Conservation (phyloP, 1,140 invertebrate species). For the Steinernema khuongi region DNA sequence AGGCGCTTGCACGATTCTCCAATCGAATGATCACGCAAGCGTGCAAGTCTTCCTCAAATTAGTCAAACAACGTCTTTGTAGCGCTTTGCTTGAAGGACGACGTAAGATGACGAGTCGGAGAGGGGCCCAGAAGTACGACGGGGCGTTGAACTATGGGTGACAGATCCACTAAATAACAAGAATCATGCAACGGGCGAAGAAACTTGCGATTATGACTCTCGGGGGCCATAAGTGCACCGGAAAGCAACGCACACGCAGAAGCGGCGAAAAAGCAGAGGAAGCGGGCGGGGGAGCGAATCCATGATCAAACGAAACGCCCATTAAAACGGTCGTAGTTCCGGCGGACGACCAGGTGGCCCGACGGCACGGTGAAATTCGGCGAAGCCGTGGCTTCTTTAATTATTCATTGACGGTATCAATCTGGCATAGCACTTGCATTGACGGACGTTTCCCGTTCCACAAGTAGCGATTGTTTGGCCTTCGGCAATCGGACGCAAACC, state of each 20-base stretch:
- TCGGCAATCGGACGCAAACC: not conserved
- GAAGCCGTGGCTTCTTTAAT: not conserved
- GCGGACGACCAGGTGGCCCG: not conserved
- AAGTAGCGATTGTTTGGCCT: not conserved
- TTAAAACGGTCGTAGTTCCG: not conserved
- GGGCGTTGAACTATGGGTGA: not conserved
- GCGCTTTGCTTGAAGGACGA: not conserved
- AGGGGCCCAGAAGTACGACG: not conserved
- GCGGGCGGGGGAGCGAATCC: not conserved
- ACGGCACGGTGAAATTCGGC: not conserved
- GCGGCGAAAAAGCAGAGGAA: not conserved
- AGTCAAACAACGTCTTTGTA: constrained; percentile 7
- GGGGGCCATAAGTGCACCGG: not conserved
- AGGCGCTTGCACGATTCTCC: not conserved
- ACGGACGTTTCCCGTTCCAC: not conserved
- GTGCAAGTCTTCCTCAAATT: constrained; percentile 12
- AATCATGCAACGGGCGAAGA: not conserved
- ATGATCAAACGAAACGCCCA: not conserved
- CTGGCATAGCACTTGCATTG: not conserved
- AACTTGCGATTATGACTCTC: constrained; percentile 9
- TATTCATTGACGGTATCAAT: not conserved
- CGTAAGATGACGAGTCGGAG: not conserved
- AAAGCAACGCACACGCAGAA: not conserved
- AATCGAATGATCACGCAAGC: constrained; percentile 8
- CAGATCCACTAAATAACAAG: not conserved